Conservation (phyloP, 1,140 invertebrate species). For the Drosophila obscura region DNA sequence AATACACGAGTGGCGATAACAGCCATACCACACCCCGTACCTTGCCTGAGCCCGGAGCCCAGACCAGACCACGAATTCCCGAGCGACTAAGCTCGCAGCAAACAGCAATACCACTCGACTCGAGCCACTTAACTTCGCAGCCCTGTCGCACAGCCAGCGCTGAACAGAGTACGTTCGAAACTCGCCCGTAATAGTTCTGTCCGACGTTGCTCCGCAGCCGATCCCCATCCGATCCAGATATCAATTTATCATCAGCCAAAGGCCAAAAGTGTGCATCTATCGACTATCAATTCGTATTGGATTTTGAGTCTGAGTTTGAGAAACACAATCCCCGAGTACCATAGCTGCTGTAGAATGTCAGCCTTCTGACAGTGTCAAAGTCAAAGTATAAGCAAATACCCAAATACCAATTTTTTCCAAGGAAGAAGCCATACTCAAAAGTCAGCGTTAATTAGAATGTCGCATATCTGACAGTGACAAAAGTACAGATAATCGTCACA, state of each 20-base stretch:
- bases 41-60: conserved; percentile 12
- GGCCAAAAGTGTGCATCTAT: too few relatives aligned
- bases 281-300: too few relatives aligned
- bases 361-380: conserved; percentile 60
- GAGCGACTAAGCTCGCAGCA: conserved; percentile 49
- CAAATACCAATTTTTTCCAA: conserved; percentile 40
- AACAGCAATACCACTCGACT: conserved; percentile 35
- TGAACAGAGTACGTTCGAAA: conserved; percentile 63
- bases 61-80: too few relatives aligned
- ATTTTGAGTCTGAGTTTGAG: neutral
- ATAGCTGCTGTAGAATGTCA: conserved; percentile 44
- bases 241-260: conserved; percentile 15
- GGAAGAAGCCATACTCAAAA: conserved; percentile 43
- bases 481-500: too few relatives aligned
- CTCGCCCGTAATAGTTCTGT: conserved; percentile 70
- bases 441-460: conserved; percentile 69
- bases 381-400: neutral
- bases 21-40: conserved; percentile 34
- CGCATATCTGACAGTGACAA: conserved; percentile 68
- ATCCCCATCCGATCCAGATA: conserved; percentile 1
- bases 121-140: conserved; percentile 60
- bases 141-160: conserved; percentile 58
- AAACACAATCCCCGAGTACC: neutral
- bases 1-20: conserved; percentile 48
- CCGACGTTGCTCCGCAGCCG: conserved; percentile 3